Conservation (phyloP, 2,797 vertebrate species). For the Psittacula derbiana region DNA sequence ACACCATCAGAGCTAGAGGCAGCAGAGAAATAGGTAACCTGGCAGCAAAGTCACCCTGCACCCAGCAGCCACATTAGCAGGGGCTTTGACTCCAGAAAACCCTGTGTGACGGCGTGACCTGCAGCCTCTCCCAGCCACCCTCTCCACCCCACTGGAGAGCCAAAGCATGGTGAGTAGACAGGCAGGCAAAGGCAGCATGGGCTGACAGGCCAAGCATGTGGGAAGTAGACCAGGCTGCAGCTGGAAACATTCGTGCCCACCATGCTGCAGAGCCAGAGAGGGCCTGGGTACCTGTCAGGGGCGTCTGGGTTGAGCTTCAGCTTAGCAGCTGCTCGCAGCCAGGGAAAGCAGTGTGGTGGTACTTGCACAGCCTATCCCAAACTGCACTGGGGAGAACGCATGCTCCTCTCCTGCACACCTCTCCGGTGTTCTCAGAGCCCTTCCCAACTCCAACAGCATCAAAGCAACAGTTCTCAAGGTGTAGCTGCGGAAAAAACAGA, state of each 20-base stretch:
- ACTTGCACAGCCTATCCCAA: neutral
- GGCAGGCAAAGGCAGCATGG: neutral
- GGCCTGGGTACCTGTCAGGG: neutral
- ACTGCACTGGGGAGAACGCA: fast-evolving
- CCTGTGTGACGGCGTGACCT: fast-evolving
- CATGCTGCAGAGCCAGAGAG: fast-evolving
- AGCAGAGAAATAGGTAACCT: neutral
- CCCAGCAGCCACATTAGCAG: neutral
- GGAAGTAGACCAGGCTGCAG: fast-evolving
- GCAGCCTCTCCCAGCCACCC: neutral
- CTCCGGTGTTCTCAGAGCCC: neutral
- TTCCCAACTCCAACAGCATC: neutral
- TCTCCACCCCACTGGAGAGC: neutral
- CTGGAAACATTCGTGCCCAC: neutral
- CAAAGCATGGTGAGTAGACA: fast-evolving
- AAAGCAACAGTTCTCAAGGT: neutral
- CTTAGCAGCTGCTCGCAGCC: fast-evolving
- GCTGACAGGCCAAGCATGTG: neutral
- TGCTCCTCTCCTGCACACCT: neutral
- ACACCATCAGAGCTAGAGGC: neutral
- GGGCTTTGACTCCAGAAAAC: neutral
- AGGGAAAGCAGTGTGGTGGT: fast-evolving
- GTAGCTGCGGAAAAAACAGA: neutral
- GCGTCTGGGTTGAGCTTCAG: neutral
- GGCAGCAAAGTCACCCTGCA: neutral